Evolutionary conservation across 2,797 vertebrate genomes (phyloP).

Genomic region (Squalus acanthias): DNA sequence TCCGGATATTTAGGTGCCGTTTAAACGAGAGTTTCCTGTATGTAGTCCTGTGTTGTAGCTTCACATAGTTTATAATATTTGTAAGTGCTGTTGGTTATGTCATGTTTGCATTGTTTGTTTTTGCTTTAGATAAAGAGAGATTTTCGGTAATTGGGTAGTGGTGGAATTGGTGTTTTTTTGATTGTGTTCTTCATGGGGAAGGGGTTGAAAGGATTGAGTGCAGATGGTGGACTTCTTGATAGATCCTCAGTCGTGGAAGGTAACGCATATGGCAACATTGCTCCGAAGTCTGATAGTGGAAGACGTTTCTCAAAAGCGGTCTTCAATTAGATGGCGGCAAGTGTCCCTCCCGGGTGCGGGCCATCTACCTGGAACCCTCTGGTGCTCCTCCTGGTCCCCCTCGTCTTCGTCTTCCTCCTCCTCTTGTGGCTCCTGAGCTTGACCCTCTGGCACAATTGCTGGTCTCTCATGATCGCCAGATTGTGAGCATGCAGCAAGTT

Average conservation of each 20-base stretch:
- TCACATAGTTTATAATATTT: neutral
- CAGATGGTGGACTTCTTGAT: neutral
- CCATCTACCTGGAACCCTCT: no score
- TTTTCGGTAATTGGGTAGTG: neutral
- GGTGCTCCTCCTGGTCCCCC: neutral
- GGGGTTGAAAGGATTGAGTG: neutral
- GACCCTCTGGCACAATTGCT: no score
- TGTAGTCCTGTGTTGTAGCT: no score
- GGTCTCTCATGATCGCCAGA: no score
- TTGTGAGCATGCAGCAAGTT: no score
- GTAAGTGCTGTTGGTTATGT: neutral
- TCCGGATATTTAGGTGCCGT: no score
- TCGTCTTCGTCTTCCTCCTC: neutral
- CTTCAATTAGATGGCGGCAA: neutral
- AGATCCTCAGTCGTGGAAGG: neutral
- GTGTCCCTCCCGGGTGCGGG: no score
- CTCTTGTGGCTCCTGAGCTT: neutral
- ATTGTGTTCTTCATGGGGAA: neutral
- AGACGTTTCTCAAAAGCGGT: neutral
- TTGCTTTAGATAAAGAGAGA: neutral
- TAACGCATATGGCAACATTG: neutral
- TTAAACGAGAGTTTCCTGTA: no score
- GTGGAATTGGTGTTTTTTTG: neutral
- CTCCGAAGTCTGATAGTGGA: neutral
- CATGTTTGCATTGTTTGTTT: neutral